Evolutionary conservation across 2,113 vertebrate genomes (phyloP), one percentile per base, ranked within the genome.

Genomic region (Xyrauchen texanus): DNA sequence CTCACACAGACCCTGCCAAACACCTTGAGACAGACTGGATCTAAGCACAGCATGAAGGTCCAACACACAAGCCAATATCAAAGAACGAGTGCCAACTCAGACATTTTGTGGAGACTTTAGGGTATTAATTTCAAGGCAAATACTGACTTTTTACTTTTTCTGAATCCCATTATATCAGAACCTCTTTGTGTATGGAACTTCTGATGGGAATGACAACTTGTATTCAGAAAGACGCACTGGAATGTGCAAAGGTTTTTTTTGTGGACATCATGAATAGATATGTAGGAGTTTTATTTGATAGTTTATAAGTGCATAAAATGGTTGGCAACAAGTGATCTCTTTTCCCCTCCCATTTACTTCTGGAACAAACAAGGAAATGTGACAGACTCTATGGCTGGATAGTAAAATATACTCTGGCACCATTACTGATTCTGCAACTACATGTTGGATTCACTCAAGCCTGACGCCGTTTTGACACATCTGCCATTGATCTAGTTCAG

Each of bases 101-200:
- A 34, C 21, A 3, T 64, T 16, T 42, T 8, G 51, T 67, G 53
- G 70, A 68, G 63, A 80, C 65, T 44, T 11, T 34, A 67, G 15
- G 8, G 11, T 55, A 66, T 80, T 51, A 57, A 47, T 66, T 79
- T 49, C 61, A 72, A 71, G 68, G 21, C 52, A 12, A 68, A 60
- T 52, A 68, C 75, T 57, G 34, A 12, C 45, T 49, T 53, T 64
- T 64, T 44, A 63, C 10, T 16, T 49, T 46, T 12, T 42, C 42
- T 64, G 5, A 70, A 21, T 34, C 21, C 21, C 21, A 21, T 53
- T 57, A 57, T 61, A 45, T 75, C 42, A 5, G 8, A 51, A 21
- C 57, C 71, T 49, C 7, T 11, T 62, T 6, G 8, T 34, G 8
- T 74, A n/a, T 47, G n/a, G 34, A 13, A 45, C 21, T 45, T 3